Conservation (phyloP, 2,797 vertebrate genomes). For the Sebastes kiyomatsui region DNA sequence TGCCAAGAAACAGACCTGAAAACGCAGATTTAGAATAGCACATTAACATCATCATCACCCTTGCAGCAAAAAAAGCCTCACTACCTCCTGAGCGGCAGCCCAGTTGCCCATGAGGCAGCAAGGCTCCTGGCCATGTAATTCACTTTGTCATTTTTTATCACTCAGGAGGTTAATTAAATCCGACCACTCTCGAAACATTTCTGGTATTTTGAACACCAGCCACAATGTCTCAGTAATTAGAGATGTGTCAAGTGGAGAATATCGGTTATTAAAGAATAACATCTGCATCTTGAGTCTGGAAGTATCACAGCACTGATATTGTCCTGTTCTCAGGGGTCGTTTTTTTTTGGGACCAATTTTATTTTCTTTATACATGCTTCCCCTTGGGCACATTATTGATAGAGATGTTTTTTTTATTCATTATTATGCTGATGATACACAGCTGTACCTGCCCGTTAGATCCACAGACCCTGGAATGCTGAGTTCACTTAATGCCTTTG, state of each 20-base stretch:
- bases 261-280: background rate
- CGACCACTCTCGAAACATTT: background rate
- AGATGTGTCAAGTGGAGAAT: background rate
- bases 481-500: background rate
- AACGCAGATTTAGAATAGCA: constrained; percentile 1
- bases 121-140: background rate
- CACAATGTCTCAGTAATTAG: background rate
- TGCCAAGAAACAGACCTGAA: background rate
- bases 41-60: background rate
- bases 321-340: background rate
- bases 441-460: background rate
- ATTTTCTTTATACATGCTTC: background rate
- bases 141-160: background rate
- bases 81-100: background rate
- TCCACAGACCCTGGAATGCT: background rate
- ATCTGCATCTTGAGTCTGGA: background rate
- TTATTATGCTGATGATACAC: background rate
- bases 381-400: background rate
- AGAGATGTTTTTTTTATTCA: background rate
- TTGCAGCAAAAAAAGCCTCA: background rate
- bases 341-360: too few species aligned
- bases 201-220: background rate
- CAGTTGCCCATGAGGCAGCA: background rate
- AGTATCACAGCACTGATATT: too few species aligned
- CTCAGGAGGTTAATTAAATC: background rate